Evolutionary conservation across 2,888 invertebrate genomes (phyloP), one percentile per base, ranked within the genome.

Genomic region (Deilephila porcellus): DNA sequence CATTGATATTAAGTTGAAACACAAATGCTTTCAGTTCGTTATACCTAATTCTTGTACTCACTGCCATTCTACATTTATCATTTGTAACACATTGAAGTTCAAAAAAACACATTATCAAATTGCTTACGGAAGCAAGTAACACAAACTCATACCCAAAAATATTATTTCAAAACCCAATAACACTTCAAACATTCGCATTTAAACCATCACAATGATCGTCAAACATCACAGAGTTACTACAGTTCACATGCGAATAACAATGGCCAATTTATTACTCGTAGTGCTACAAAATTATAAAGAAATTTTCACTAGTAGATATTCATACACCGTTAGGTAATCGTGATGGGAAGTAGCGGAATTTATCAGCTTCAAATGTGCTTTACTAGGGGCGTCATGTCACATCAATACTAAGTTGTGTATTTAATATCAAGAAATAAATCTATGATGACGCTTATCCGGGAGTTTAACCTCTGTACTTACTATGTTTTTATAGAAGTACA

Each of bases 221-320:
- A 25, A 67, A 45, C 17, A 25, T 25, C 25, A 52, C n/a, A 67
- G 25, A 45, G 67, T 25, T 52, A 52, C n/a, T 20, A 37, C 37
- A 4, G 67, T 67, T 67, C 64, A 45, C 67, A 52, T 45, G 52
- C 11, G 11, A 17, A 52, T 17, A 67, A 67, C 67, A 67, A 67
- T 67, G 17, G 67, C 25, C 67, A 67, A 67, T 67, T 67, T 52
- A 52, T 67, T 45, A 67, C 67, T 67, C 37, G 59, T 59, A 52
- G 52, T 52, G 14, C 67, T 25, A 67, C 52, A 25, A 67, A 67
- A 52, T 67, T 67, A 45, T 67, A 67, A 67, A 67, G 67, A 52
- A 67, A 67, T 52, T 67, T 56, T 67, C 67, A 52, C 67, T 52
- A 25, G 67, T 25, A 25, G 45, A 67, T 25, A 45, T 45, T 45